Evolutionary conservation across 2,888 invertebrate species (phyloP).

Genomic region (Ophioninae sp.): DNA sequence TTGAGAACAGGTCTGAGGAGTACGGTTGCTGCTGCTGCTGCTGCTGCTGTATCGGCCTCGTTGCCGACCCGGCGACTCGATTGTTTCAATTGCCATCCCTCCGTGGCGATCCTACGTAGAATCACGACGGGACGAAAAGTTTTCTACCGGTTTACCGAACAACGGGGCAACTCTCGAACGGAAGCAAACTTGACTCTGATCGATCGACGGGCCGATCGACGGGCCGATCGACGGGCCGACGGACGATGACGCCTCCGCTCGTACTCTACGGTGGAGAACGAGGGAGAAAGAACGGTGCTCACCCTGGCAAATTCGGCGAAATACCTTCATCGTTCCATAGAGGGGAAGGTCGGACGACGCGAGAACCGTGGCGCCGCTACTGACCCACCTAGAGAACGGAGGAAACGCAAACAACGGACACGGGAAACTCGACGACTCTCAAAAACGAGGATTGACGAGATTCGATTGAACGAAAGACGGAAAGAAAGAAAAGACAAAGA

Average conservation of each 20-base stretch:
- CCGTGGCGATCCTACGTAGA: background rate
- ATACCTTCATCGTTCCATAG: no score
- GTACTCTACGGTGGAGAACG: no score
- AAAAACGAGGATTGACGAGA: background rate
- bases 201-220: no score
- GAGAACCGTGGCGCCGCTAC: no score
- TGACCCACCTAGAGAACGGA: background rate
- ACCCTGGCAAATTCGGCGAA: no score
- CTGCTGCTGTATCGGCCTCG: no score
- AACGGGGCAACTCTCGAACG: constrained; percentile 19
- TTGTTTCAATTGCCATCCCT: background rate
- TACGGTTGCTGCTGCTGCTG: no score
- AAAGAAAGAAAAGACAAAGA: constrained; percentile 1
- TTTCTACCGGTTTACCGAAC: constrained; percentile 30
- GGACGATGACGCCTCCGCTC: no score
- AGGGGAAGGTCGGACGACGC: no score
- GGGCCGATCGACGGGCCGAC: no score
- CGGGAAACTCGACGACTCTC: background rate
- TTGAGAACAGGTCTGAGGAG: background rate
- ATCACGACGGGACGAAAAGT: background rate
- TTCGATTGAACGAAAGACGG: background rate
- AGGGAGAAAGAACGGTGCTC: no score
- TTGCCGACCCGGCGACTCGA: no score
- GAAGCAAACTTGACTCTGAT: background rate
- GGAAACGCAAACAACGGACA: background rate